Evolutionary conservation across 2,797 vertebrate species (phyloP), one percentile per base, ranked within the genome.

Genomic region (Xyrichtys novacula): DNA sequence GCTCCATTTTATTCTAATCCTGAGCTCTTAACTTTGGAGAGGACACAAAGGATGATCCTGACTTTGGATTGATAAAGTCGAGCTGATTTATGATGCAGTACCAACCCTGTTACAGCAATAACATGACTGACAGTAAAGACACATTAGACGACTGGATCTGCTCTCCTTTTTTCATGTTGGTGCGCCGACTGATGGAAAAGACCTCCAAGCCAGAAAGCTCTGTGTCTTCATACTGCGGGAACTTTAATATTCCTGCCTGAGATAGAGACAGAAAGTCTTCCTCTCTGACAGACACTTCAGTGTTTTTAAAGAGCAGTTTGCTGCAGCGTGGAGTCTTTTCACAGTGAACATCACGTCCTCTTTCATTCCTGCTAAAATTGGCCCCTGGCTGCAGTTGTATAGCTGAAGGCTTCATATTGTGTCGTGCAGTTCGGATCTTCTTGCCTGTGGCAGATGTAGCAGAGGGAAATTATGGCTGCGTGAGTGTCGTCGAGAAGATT

Each of bases 361-460:
- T 81, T 62, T 62, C 34, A 54, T 38, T 26, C 19, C 46, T 34
- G 42, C 52, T 55, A 2, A 47, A 71, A 62, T 70, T 69, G 66
- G 44, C 74, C 68, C 39, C 64, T 65, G 60, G 78, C 75, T 72
- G 67, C 60, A 39, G 60, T 28, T 52, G 64, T 60, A 60, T 8
- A 7, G 70, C 74, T 83, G 47, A 60, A 58, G 76, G 81, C 78
- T 77, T 63, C 32, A 44, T 23, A 65, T 57, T 50, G 71, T 53
- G 60, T 32, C 26, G 11, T 11, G 31, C 19, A 14, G 47, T 49
- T 49, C 5, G 47, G 47, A 49, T 49, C 34, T 39, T 57, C 22
- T 50, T 60, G 81, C 74, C 66, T 42, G 25, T 64, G 59, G 81
- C 77, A 39, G 59, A 52, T 23, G 10, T 9, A 49, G 67, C 46